These are phyloP conservation scores for Lymantria dispar DNA, from an alignment of 2,888 invertebrate species.

Conservation along the genomic window DNA sequence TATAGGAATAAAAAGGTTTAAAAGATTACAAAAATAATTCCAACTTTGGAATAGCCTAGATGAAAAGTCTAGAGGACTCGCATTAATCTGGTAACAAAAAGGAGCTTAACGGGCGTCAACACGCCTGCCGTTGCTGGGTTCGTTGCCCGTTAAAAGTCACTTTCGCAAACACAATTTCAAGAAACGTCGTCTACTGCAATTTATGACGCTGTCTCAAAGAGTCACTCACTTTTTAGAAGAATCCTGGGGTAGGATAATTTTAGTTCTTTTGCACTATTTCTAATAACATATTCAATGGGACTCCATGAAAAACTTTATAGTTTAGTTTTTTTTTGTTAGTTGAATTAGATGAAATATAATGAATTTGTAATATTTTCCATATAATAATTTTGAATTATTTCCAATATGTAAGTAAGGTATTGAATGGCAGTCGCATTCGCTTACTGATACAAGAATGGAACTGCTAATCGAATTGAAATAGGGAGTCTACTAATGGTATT, in stretches of 20 bases:
- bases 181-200: constrained; percentile 36
- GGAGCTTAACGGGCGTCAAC: constrained; percentile 58
- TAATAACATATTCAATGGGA: constrained; percentile 39
- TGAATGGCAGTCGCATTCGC: no score
- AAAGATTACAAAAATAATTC: no score
- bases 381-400: no score
- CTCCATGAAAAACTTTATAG: constrained; percentile 10
- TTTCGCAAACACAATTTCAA: constrained; percentile 52
- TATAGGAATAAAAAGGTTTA: no score
- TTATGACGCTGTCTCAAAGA: constrained; percentile 35
- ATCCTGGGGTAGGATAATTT: constrained; percentile 15
- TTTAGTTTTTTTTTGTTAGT: no score
- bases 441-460: no score
- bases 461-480: no score
- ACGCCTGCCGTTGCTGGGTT: constrained; percentile 38
- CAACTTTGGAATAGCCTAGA: not conserved
- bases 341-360: no score
- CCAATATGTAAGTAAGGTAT: no score
- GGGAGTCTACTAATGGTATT: no score
- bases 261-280: constrained; percentile 33
- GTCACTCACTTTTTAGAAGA: constrained; percentile 42
- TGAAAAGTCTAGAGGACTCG: constrained; percentile 26
- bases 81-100: constrained; percentile 64
- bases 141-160: constrained; percentile 61
- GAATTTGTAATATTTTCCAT: no score